Conservation (phyloP, 2,797 vertebrate species). For the Etheostoma perlongum region DNA sequence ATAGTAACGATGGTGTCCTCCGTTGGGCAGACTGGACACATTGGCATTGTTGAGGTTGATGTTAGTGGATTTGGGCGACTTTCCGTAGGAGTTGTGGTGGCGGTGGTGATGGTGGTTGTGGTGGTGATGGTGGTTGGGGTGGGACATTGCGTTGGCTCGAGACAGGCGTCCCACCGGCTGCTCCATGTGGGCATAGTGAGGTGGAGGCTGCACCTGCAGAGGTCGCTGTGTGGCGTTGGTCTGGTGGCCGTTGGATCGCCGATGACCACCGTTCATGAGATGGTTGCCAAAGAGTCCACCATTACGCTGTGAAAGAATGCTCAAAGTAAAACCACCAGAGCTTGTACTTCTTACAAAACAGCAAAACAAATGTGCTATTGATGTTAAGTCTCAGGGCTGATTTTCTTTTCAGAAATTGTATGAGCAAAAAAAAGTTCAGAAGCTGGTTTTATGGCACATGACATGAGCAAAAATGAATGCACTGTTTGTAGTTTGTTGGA, state of each 20-base stretch:
- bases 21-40: conserved; percentile 92
- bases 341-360: conserved; percentile 15
- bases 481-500: conserved; percentile 58
- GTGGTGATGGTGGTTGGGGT: conserved; percentile 82
- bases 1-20: conserved; percentile 88
- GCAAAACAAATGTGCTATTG: conserved; percentile 49
- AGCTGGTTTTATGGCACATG: conserved; percentile 82
- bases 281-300: conserved; percentile 98
- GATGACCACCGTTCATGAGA: conserved; percentile 93
- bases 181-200: conserved; percentile 92
- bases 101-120: conserved; percentile 92
- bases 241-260: conserved; percentile 92
- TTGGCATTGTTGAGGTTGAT: conserved; percentile 99
- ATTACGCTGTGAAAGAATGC: conserved; percentile 92
- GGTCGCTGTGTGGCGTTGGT: conserved; percentile 98
- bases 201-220: conserved; percentile 92
- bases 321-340: conserved; percentile 68
- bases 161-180: conserved; percentile 85
- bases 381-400: conserved; percentile 74
- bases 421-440: conserved; percentile 80
- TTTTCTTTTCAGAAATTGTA: conserved; percentile 66
- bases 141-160: conserved; percentile 85
- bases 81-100: conserved; percentile 92
- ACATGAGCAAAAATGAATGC: conserved; percentile 68
- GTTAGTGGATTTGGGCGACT: conserved; percentile 97